Percentiles rank a stretch among this genome's conserved stretches.
These are phyloP conservation scores for Alces alces DNA, from an alignment of 2,113 vertebrate genomes.

Conservation along the genomic window DNA sequence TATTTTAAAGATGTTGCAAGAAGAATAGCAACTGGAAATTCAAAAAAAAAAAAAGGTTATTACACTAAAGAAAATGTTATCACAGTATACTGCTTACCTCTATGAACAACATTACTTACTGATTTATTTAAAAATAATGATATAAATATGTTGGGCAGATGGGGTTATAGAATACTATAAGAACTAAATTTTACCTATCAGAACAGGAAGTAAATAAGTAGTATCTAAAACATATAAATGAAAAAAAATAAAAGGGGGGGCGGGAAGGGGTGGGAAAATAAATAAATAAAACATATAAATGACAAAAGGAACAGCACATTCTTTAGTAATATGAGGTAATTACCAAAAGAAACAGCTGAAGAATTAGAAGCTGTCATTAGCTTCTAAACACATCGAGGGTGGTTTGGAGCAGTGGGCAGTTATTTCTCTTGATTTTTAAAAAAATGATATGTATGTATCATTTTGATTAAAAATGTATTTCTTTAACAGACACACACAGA, in stretches of 20 bases:
- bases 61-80: conserved; percentile 18
- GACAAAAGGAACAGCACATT: not conserved
- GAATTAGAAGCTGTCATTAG: not conserved
- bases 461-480: not conserved
- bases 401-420: not conserved
- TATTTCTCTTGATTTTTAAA: not conserved
- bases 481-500: not conserved
- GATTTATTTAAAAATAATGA: not conserved
- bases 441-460: not conserved
- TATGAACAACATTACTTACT: not conserved
- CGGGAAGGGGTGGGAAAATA: no score
- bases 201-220: not conserved
- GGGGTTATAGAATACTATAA: not conserved
- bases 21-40: not conserved
- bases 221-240: not conserved
- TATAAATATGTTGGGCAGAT: not conserved
- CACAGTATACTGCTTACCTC: not conserved
- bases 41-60: not conserved
- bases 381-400: not conserved
- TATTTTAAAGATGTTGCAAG: conserved; percentile 19
- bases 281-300: not conserved
- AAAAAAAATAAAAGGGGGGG: not conserved
- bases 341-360: not conserved
- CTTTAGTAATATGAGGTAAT: not conserved
- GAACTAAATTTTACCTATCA: conserved; percentile 17